Evolutionary conservation across 1,140 invertebrate genomes (phyloP), one percentile per base, ranked within the genome.

Genomic region (Glossosoma conforme): DNA sequence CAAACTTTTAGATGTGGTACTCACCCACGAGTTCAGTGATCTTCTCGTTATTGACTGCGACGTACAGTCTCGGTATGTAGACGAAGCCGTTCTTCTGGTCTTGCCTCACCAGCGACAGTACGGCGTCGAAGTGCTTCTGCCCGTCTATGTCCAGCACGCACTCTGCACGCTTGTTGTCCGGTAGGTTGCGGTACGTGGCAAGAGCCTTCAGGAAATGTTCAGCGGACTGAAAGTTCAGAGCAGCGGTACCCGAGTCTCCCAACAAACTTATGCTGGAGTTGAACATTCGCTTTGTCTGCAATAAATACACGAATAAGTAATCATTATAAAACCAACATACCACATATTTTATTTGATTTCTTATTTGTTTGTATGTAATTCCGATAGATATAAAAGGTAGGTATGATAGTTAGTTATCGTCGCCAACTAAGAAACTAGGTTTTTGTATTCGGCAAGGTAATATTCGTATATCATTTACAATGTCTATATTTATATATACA

Each of bases 81-180:
- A 75, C 77, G 41, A 70, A 80, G 2, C 84, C 84, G 56, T 83
- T 72, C 48, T 73, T 79, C 58, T 66, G 81, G 64, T 63, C 79
- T 65, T 62, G 77, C 15, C 63, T 69, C 60, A 59, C 63, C 14
- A 72, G 49, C 2, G 70, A 66, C 68, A 74, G 67, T 1, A 71
- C 61, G 0, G 80, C 78, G 60, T 85, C 82, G 22, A 87, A 76
- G 61, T 86, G 82, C 57, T 85, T 85, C 15, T 77, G 75, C 0
- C 82, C 79, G 58, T 87, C 82, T 19, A 86, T 80, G 60, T 86
- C 79, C 1, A 86, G 62, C 8, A 77, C 78, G 1, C 84, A 73
- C 41, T 83, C 76, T n/a, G 86, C 62, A 24, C 77, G 77, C 44
- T 80, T 82, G 55, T 85, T 79, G 50, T 77, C 68, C 0, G 77